Evolutionary conservation across 2,797 vertebrate genomes (phyloP), one percentile per base, ranked within the genome.

Genomic region (Mus spretus): DNA sequence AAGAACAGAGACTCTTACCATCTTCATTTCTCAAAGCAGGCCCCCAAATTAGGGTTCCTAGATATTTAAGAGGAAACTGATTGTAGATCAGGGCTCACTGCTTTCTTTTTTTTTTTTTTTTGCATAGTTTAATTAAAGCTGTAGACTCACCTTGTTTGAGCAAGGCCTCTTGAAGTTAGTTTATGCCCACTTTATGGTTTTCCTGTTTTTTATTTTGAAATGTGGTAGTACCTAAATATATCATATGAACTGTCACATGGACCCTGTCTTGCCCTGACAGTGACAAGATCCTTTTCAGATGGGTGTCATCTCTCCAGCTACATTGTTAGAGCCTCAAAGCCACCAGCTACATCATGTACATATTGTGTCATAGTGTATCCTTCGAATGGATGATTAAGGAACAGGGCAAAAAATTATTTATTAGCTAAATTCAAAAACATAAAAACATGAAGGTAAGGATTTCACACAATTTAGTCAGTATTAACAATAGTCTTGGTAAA

Each of bases 401-500:
- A 82, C 93, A 80, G 75, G 17, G 34, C 17, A 26, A 84, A 61
- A 61, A 93, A 50, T 79, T 59, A 70, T 55, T 79, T 70, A 63
- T 37, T 93, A 78, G n/a, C 6, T 75, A 55, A 57, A 22, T 28
- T 70, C 20, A 50, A 37, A 55, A 63, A 84, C 79, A 77, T 90
- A 79, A 81, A 95, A 86, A 57, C 31, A 1, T 20, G n/a, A 83
- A 92, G 67, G 37, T 65, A 85, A 85, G 50, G 4, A 6, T 44
- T 89, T 40, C n/a, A 3, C 75, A 28, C 7, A 87, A 55, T 72
- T 86, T 70, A 83, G 50, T 87, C 24, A 72, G 7, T 57, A 63
- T 94, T 88, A 90, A 90, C 13, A 84, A 22, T 8, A 40, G 14
- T 79, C n/a, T 93, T 90, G 44, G 34, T 89, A 57, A 88, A 89